phyloP scores from a whole-genome alignment of 2,113 vertebrate genomes.

The Caranx ignobilis region DNA sequence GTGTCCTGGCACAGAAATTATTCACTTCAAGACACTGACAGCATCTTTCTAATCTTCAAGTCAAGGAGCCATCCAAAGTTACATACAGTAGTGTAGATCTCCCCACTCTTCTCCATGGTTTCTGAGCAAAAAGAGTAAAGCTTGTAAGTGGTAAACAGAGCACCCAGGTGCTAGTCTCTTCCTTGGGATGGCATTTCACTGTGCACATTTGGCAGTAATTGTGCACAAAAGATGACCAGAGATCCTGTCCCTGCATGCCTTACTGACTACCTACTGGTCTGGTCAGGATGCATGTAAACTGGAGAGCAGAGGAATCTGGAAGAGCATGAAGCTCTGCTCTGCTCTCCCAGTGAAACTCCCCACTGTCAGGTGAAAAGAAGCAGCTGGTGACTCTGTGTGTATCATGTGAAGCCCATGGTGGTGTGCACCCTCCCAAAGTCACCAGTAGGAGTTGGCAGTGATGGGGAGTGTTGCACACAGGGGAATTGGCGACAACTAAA shows the following conservation, averaged over 20 bases:
- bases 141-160: conserved; percentile 40
- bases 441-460: conserved; percentile 59
- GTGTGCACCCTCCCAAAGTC: conserved; percentile 55
- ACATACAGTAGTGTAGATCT: conserved; percentile 16
- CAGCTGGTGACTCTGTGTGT: conserved; percentile 63
- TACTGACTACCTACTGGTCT: conserved; percentile 33
- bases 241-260: conserved; percentile 2
- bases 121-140: conserved; percentile 35
- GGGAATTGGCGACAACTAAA: conserved; percentile 53
- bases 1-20: conserved; percentile 38
- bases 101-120: conserved; percentile 11
- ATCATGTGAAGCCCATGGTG: conserved; percentile 60
- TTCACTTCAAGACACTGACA: conserved; percentile 20
- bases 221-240: background rate
- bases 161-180: background rate
- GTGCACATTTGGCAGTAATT: conserved; percentile 15
- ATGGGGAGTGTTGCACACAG: conserved; percentile 42
- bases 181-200: background rate
- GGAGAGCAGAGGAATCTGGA: conserved; percentile 36
- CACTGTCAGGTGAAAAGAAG: conserved; percentile 54
- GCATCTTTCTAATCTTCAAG: conserved; percentile 34
- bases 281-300: conserved; percentile 17
- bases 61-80: conserved; percentile 25
- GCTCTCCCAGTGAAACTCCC: conserved; percentile 41
- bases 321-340: conserved; percentile 17